Base-by-base conservation (phyloP, 2,888 invertebrate genomes). In the Trachelus troglodyta region DNA sequence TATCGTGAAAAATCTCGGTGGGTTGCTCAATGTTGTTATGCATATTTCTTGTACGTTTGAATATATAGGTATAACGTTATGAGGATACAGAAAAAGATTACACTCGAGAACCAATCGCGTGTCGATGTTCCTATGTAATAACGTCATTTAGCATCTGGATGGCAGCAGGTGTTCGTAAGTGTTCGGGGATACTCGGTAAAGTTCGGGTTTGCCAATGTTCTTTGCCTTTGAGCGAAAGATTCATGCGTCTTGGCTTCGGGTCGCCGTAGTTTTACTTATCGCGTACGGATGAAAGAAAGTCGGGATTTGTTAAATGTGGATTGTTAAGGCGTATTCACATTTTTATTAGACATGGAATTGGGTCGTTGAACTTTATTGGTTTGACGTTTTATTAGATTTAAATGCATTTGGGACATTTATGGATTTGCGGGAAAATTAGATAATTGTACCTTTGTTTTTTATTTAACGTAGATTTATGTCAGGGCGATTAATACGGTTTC, bases 301-400 rank as follows among this genome's bases (percentile, higher is more conserved):
- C 4, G 12, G 12, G 4, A 40, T 40, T 40, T 40, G 6, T 6
- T 0, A 4, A 79, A 56, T 75, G 74, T 75, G 82, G 81, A 85
- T 84, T 83, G 82, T 81, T 34, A 34, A n/a, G 71, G 76, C 77
- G 81, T 76, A 74, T 69, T 76, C 35, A 40, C 74, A 11, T 34
- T 56, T 69, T 12, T 75, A 75, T 15, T 15, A 15, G 4, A 15
- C 0, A 0, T 40, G 37, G 4, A 37, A 37, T 37, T 37, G 2
- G 15, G 1, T 40, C 37, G 37, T 40, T 4, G 15, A 15, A 40
- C 12, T 15, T 40, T 40, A 40, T 15, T 4, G 12, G 4, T 1
- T 15, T 15, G 1, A 40, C 1, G 12, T 40, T 40, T 15, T 15
- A 15, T 6, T 40, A 4, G 15, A 15, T 15, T 15, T 12, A 40